Conservation (phyloP, 1,140 invertebrate genomes). For the Latrodectus geometricus region DNA sequence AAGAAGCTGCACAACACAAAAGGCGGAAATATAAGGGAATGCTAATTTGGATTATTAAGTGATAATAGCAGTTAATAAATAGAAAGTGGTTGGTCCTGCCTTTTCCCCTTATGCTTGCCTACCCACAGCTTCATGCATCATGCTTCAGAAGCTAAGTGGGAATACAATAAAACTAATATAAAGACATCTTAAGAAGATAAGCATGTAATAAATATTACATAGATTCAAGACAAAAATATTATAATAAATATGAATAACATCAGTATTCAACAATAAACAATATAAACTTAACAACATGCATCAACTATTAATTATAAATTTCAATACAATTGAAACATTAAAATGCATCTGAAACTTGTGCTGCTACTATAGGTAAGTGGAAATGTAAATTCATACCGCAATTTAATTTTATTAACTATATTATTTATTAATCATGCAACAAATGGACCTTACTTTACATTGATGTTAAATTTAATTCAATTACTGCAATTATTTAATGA, state of each 20-base stretch:
- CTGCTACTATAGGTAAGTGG: not conserved
- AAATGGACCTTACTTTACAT: no score
- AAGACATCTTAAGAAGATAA: constrained; percentile 22
- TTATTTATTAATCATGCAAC: no score
- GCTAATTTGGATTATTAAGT: constrained; percentile 47
- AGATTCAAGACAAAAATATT: constrained; percentile 33
- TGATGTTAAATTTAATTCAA: no score
- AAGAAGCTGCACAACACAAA: constrained; percentile 57
- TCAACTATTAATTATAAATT: constrained; percentile 43
- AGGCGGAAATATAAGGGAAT: constrained; percentile 52
- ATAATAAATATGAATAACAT: constrained; percentile 36
- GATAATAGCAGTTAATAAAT: constrained; percentile 48
- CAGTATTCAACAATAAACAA: constrained; percentile 33
- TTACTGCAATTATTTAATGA: not conserved
- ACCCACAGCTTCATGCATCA: constrained; percentile 61
- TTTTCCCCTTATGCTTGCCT: constrained; percentile 36
- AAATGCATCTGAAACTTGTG: constrained; percentile 1
- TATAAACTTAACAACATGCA: constrained; percentile 30
- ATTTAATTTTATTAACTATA: no score
- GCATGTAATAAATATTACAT: constrained; percentile 51
- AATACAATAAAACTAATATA: constrained; percentile 53
- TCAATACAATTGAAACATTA: constrained; percentile 8
- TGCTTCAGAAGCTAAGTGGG: constrained; percentile 58
- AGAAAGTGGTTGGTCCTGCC: constrained; percentile 28
- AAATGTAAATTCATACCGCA: no score